Base-by-base conservation (phyloP, 1,140 invertebrate species). In the Laupala kohalensis region DNA sequence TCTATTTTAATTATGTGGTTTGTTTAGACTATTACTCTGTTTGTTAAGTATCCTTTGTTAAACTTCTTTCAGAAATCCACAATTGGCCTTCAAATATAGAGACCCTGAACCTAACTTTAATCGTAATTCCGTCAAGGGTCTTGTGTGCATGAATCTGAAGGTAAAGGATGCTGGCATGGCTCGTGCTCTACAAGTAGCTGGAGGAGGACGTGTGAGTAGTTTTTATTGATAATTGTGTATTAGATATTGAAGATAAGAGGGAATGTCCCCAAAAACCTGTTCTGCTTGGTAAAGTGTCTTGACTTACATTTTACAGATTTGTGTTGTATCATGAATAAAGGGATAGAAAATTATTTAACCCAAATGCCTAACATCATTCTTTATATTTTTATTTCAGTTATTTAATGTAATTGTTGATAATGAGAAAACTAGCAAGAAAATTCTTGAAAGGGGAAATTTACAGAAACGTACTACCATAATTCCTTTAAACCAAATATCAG, bases 371-470 rank as follows among this genome's bases (percentile, higher is more conserved):
- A 62, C 1, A 26, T 6, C 9, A 1, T 26, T 66, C 9, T 9
- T 66, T 9, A 26, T 26, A 30, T 73, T 73, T 76, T 74, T 73
- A 77, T 84, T 81, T 12, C 79, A 95, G 92, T 79, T 98, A 15
- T 97, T 90, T 79, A 95, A 96, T 83, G 88, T 97, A 37, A 89
- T 98, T 64, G 94, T 97, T 12, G 93, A 97, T 77, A 90, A 88
- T 63, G 94, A 97, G 78, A 82, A 84, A 65, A 95, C 92, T 0
- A 90, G 90, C 72, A 96, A 95, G 80, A 85, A 90, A 76, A 81
- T 99, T 65, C 83, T 99, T 63, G 85, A 95, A 80, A 86, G 86
- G 70, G 95, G 95, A 5, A 85, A 92, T 74, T 82, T 98, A 53
- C 87, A 89, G 78, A 81, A 86, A 67, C 85, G 95, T 68, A 88